These are phyloP conservation scores for Takifugu rubripes DNA, from an alignment of 2,797 vertebrate genomes.

Conservation along the genomic window DNA sequence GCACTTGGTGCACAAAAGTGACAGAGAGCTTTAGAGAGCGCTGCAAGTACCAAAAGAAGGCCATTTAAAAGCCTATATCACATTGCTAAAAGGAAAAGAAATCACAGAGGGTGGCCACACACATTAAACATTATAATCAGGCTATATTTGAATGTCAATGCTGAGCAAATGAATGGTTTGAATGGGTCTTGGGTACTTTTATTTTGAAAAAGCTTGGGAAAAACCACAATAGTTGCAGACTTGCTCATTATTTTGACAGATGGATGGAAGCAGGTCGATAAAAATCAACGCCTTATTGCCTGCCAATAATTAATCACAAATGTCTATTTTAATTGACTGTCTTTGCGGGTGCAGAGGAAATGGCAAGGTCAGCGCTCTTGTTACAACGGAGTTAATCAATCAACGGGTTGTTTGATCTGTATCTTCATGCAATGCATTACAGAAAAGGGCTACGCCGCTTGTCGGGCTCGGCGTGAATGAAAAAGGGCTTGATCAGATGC, in stretches of 20 bases:
- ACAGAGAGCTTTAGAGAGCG: slow-evolving; percentile 52
- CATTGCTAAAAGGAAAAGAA: slow-evolving; percentile 33
- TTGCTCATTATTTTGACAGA: neutral
- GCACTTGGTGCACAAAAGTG: slow-evolving; percentile 53
- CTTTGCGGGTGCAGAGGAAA: slow-evolving; percentile 26
- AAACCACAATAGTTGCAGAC: slow-evolving; percentile 6
- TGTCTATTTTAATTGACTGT: slow-evolving; percentile 36
- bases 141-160: slow-evolving; percentile 64
- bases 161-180: slow-evolving; percentile 38
- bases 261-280: neutral
- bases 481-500: slow-evolving; percentile 25
- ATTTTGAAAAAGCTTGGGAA: slow-evolving; percentile 15
- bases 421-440: neutral
- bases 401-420: slow-evolving; percentile 32
- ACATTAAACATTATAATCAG: slow-evolving; percentile 63
- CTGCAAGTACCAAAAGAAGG: slow-evolving; percentile 31
- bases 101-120: slow-evolving; percentile 55
- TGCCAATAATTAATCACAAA: slow-evolving; percentile 27
- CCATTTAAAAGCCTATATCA: slow-evolving; percentile 45
- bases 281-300: slow-evolving; percentile 14
- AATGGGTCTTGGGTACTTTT: slow-evolving; percentile 41
- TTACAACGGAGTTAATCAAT: slow-evolving; percentile 39
- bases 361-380: slow-evolving; percentile 23
- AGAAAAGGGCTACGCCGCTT: slow-evolving; percentile 13
- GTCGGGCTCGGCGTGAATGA: slow-evolving; percentile 27